These are phyloP conservation scores for Caenorhabditis inopinata DNA, from an alignment of 1,140 invertebrate species.

Conservation along the genomic window DNA sequence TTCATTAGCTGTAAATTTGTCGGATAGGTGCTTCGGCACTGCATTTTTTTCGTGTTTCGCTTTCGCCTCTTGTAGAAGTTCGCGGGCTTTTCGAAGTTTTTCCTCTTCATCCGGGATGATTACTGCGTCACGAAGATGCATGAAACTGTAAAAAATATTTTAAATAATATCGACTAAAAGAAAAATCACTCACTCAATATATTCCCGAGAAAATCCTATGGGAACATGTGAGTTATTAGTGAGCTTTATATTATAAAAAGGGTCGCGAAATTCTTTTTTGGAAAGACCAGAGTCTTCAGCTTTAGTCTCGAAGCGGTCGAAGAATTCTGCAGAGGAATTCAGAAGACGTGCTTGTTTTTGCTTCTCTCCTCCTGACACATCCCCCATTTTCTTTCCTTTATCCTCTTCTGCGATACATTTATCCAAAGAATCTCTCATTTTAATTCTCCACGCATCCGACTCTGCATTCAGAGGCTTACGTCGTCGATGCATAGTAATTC, in stretches of 20 bases:
- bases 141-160: background rate
- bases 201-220: background rate
- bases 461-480: background rate
- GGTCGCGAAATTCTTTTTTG: background rate
- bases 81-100: conserved; percentile 4
- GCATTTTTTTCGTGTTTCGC: background rate
- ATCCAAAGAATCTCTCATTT: background rate
- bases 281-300: background rate
- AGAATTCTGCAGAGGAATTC: background rate
- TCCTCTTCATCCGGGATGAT: conserved; percentile 19
- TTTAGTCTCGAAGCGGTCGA: conserved; percentile 8
- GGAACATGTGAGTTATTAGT: background rate
- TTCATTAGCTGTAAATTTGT: background rate
- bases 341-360: background rate
- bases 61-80: background rate
- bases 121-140: background rate
- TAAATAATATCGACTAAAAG: too few species aligned
- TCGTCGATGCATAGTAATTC: background rate
- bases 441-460: background rate
- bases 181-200: background rate
- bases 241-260: conserved; percentile 1
- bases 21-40: background rate
- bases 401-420: background rate
- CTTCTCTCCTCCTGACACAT: background rate
- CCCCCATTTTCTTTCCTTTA: background rate